Percentiles rank a stretch among this genome's conserved stretches.
These are phyloP conservation scores for Benitochromis conjunctus DNA, from an alignment of 2,113 vertebrate genomes.

Conservation along the genomic window DNA sequence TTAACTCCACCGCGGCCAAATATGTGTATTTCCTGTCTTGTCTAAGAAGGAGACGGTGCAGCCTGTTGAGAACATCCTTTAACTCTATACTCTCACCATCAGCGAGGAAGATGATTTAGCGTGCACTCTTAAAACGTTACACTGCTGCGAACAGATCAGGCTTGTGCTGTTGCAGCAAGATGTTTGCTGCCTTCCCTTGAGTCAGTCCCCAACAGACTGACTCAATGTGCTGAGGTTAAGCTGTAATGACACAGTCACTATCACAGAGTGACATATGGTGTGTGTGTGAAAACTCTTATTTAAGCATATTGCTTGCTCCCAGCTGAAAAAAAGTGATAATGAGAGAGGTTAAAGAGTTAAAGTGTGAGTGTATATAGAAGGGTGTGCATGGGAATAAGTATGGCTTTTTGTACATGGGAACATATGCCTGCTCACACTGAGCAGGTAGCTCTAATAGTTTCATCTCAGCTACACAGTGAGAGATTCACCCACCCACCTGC, in stretches of 20 bases:
- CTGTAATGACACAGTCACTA: neutral
- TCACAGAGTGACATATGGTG: neutral
- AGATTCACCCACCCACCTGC: neutral
- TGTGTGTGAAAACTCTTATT: neutral
- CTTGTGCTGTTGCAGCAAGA: neutral
- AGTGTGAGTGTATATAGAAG: neutral
- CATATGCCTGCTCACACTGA: neutral
- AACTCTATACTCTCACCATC: neutral
- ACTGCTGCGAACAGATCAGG: neutral
- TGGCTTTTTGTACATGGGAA: neutral
- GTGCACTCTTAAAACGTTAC: neutral
- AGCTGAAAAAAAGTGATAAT: neutral
- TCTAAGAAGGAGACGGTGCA: neutral
- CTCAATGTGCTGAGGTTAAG: conserved; percentile 10
- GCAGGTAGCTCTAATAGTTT: neutral
- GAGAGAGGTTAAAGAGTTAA: neutral
- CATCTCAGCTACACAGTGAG: neutral
- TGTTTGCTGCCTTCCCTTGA: neutral
- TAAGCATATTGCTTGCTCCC: neutral
- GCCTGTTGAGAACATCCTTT: neutral
- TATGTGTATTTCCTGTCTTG: neutral
- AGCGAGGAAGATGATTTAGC: neutral
- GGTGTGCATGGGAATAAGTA: neutral
- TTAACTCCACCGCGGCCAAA: neutral
- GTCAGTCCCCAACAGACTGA: conserved; percentile 1